Evolutionary conservation across 2,888 invertebrate species (phyloP).

Genomic region (Sicus ferrugineus): DNA sequence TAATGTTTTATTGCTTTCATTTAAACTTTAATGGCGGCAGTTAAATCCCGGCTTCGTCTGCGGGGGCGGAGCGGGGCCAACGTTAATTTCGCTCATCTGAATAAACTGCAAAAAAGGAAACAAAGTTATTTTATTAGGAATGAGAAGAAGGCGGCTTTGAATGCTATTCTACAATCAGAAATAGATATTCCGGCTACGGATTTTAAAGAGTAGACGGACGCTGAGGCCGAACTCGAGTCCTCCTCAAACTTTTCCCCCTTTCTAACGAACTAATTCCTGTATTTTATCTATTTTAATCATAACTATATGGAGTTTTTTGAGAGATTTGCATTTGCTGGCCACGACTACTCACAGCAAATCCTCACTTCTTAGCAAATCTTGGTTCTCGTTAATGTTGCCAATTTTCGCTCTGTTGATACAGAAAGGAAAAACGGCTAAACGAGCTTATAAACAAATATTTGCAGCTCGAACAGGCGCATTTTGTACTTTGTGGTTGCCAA

Average conservation of each 20-base stretch:
- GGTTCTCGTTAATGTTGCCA: too few species aligned
- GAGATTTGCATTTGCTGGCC: too few species aligned
- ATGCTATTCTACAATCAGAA: not conserved
- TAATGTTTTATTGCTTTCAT: not conserved
- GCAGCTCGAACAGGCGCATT: slow-evolving; percentile 12
- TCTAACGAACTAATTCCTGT: too few species aligned
- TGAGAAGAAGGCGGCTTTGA: not conserved
- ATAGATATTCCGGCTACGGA: not conserved
- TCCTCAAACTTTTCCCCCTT: too few species aligned
- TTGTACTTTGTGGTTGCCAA: slow-evolving; percentile 13
- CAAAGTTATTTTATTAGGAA: not conserved
- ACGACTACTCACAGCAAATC: too few species aligned
- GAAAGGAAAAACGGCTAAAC: too few species aligned
- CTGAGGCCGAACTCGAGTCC: too few species aligned
- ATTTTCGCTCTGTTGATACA: not conserved
- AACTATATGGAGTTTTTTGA: too few species aligned
- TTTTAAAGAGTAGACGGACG: not conserved
- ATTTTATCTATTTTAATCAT: too few species aligned
- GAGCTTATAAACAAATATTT: too few species aligned
- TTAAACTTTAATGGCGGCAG: not conserved
- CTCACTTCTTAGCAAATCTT: too few species aligned
- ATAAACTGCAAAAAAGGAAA: not conserved
- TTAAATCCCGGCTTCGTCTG: not conserved
- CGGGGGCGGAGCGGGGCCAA: too few species aligned
- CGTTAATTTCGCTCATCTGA: not conserved